A percentile compares a stretch with the other conserved stretches of the same genome.
Evolutionary conservation across 1,140 invertebrate genomes (phyloP).

Genomic region (Cotesia chilonis): DNA sequence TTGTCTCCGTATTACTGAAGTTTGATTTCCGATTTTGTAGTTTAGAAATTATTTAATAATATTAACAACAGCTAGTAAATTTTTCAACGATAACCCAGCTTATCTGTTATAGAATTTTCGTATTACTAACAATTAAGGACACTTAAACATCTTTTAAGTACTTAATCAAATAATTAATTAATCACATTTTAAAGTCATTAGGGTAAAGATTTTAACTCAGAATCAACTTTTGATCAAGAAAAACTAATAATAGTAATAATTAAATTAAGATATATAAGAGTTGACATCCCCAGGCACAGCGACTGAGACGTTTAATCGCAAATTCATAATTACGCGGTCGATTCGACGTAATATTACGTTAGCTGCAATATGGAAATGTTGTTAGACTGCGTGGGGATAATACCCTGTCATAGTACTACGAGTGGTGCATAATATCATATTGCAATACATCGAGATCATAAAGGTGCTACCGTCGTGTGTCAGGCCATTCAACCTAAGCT

Average conservation of each 20-base stretch:
- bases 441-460: conserved; percentile 55
- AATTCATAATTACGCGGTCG: conserved; percentile 53
- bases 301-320: conserved; percentile 46
- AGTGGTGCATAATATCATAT: conserved; percentile 58
- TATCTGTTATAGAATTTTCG: too few species aligned
- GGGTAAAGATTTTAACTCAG: too few species aligned
- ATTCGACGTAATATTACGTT: conserved; percentile 57
- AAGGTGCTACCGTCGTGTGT: conserved; percentile 40
- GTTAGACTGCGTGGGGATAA: conserved; percentile 56
- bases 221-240: not conserved
- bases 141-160: too few species aligned
- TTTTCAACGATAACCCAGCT: too few species aligned
- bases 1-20: too few species aligned
- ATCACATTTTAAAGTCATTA: too few species aligned
- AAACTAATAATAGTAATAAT: not conserved
- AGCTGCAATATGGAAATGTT: conserved; percentile 56
- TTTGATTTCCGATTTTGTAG: too few species aligned
- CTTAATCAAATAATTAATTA: too few species aligned
- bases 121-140: too few species aligned
- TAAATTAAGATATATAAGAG: conserved; percentile 4
- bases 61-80: too few species aligned
- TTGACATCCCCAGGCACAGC: conserved; percentile 21
- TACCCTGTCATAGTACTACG: conserved; percentile 54
- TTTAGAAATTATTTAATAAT: too few species aligned
- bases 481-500: conserved; percentile 43